Conservation (phyloP, 2,113 vertebrate genomes). For the Nettapus auritus region DNA sequence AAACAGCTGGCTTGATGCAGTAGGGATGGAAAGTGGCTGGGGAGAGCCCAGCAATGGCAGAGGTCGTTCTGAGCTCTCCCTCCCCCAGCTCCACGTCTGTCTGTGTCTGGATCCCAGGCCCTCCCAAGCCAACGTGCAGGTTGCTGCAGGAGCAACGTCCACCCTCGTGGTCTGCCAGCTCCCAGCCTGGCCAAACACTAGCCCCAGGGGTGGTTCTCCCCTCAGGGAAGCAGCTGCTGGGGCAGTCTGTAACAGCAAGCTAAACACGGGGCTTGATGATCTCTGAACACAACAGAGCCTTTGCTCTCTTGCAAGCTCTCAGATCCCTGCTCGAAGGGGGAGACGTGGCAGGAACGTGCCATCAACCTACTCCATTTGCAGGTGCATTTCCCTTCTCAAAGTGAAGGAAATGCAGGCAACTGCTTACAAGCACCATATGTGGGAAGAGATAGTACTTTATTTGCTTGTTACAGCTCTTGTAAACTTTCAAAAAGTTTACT, state of each 20-base stretch:
- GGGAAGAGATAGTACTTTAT: background rate
- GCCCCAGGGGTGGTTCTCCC: background rate
- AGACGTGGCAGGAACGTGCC: background rate
- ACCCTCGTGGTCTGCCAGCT: background rate
- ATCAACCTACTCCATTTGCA: background rate
- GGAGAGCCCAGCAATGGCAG: background rate
- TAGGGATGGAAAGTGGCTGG: background rate
- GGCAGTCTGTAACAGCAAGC: background rate
- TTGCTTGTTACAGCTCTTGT: background rate
- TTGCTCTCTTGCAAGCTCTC: background rate
- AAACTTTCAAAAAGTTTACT: background rate
- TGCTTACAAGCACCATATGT: background rate
- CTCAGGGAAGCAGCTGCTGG: background rate
- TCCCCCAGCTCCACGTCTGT: no score
- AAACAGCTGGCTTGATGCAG: background rate
- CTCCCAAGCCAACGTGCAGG: background rate
- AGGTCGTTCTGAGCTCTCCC: no score
- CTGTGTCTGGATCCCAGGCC: background rate
- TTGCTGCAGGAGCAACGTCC: background rate
- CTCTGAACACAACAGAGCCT: background rate
- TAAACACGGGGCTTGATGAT: background rate
- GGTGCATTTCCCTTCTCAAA: rapidly evolving
- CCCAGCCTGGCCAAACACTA: rapidly evolving
- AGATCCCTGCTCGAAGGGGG: background rate
- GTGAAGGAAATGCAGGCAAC: background rate